Percentiles rank a stretch among this genome's conserved stretches.
phyloP scores from a whole-genome alignment of 2,797 vertebrate species.

The Clangula hyemalis region DNA sequence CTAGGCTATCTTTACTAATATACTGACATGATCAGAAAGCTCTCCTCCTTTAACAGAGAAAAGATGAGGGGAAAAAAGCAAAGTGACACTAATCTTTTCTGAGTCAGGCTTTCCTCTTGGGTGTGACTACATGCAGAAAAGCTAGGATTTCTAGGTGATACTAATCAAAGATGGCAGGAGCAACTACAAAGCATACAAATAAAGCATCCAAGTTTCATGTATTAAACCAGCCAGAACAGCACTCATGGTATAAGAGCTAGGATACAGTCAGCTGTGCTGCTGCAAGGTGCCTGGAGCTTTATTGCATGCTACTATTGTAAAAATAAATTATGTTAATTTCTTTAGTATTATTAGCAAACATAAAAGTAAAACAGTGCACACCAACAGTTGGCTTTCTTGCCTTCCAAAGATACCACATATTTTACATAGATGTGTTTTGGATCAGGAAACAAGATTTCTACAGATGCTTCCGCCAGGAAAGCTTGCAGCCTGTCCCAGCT shows the following conservation, averaged over 20 bases:
- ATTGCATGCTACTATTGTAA: not conserved
- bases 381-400: not conserved
- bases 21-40: slow-evolving; percentile 58
- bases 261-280: not conserved
- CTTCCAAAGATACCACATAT: not conserved
- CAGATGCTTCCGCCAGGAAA: not conserved
- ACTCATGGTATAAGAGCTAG: not conserved
- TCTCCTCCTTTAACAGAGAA: slow-evolving; percentile 54
- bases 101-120: slow-evolving; percentile 62
- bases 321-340: not conserved
- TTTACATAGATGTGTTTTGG: not conserved
- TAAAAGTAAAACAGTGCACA: not conserved
- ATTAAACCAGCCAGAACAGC: slow-evolving; percentile 36
- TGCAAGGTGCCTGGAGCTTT: not conserved
- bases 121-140: slow-evolving; percentile 66
- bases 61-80: slow-evolving; percentile 55
- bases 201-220: slow-evolving; percentile 43
- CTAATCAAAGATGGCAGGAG: slow-evolving; percentile 64
- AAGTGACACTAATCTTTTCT: slow-evolving; percentile 70
- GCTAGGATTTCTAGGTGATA: slow-evolving; percentile 62
- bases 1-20: slow-evolving; percentile 38
- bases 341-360: not conserved
- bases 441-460: not conserved
- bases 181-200: slow-evolving; percentile 66
- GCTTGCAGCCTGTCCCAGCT: not conserved